Conservation (phyloP, 2,797 vertebrate species). For the Danio jaintianensis region DNA sequence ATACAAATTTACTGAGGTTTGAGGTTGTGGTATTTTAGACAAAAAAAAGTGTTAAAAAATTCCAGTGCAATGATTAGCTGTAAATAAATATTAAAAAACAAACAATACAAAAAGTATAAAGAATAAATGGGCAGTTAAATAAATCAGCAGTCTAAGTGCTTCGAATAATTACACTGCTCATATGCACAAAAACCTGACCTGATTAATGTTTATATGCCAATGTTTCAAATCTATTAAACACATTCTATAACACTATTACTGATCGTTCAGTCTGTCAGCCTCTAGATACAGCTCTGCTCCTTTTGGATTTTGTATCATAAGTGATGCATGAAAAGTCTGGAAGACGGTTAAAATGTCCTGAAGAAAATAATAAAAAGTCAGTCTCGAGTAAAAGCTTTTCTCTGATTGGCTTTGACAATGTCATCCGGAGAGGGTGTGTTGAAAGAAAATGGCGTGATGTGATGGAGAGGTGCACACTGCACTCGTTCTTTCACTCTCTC, state of each 20-base stretch:
- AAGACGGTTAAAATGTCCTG: no score
- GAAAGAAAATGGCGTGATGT: slow-evolving; percentile 88
- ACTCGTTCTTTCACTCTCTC: slow-evolving; percentile 76
- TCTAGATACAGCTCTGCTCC: background rate
- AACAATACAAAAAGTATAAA: background rate
- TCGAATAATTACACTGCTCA: background rate
- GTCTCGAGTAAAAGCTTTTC: slow-evolving; percentile 88
- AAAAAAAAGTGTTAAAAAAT: background rate
- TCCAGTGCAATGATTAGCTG: background rate
- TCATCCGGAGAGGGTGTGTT: slow-evolving; percentile 96
- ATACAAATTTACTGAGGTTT: slow-evolving; percentile 1
- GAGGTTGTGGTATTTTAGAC: background rate
- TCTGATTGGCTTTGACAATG: slow-evolving; percentile 90
- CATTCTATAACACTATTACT: background rate
- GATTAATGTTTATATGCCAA: background rate
- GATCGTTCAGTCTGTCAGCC: background rate
- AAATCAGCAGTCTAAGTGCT: background rate
- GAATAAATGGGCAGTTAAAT: background rate
- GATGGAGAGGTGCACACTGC: slow-evolving; percentile 64
- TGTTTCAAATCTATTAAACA: background rate
- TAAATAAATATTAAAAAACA: background rate
- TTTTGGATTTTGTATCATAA: background rate
- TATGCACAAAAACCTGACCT: background rate
- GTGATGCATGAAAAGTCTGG: no score
- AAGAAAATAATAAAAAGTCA: slow-evolving; percentile 46